Base-by-base conservation (phyloP, 1,140 invertebrate species). In the Amphibalanus amphitrite region DNA sequence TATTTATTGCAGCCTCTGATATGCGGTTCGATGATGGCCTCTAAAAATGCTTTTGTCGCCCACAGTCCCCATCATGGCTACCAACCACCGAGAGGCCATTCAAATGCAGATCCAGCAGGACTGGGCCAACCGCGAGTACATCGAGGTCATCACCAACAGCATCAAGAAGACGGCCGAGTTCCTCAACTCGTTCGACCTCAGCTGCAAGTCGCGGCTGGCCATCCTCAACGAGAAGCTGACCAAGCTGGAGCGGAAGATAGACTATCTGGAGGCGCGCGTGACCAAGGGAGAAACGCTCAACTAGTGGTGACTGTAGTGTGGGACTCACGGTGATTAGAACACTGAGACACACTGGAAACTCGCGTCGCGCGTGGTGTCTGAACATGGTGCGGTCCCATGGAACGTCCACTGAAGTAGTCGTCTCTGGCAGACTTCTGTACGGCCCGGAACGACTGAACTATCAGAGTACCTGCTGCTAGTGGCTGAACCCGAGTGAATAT, bases 101-200 rank as follows among this genome's bases (percentile, higher is more conserved):
- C 65, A 67, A 26, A 26, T 67, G 79, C 91, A 93, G 85, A 95
- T 94, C 75, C 92, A 94, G 79, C 92, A 95, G 81, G 96, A 99
- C 80, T 98, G 96, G 97, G 93, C 92, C 0, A 98, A 98, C 80
- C 82, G 96, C 76, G 97, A 98, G 83, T 98, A 97, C 78, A 96
- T 98, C 74, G 95, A 98, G 89, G 92, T 98, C 1, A 97, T 98
- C 69, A 96, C 95, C 70, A 92, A 93, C 71, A 97, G 93, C 79
- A 97, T 99, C 75, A 98, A 98, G 82, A 93, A 96, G 81, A 98
- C 98, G 72, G 93, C 95, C 0, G 95, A 98, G 80, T 98, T 99
- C 79, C 84, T 99, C 0, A 98, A 98, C 82, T 95, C 93, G 13
- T 99, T 99, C 81, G 96, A 95, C 96, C 86, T 86, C 81, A 78